Evolutionary conservation across 2,113 vertebrate species (phyloP).

Genomic region (Strigops habroptila): DNA sequence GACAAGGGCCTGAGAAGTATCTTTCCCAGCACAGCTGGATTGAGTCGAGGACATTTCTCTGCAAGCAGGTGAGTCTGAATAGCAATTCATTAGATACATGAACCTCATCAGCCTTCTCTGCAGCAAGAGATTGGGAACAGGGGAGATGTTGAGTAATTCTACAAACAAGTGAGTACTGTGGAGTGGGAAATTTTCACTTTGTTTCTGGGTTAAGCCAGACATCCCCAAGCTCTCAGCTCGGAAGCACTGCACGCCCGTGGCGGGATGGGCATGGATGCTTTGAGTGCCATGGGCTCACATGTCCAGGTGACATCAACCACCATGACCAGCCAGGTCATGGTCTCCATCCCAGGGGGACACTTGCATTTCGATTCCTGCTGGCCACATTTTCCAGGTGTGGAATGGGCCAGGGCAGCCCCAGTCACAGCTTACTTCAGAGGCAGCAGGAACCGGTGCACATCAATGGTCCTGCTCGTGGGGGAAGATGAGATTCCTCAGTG

Average conservation of each 20-base stretch:
- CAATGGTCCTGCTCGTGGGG: rapidly evolving
- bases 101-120: not conserved
- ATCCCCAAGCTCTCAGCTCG: not conserved
- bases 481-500: not conserved
- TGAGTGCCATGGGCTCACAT: not conserved
- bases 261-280: rapidly evolving
- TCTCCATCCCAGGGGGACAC: too few relatives aligned
- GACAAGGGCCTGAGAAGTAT: not conserved
- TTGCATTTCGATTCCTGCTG: not conserved
- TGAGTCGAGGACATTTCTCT: not conserved
- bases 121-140: not conserved
- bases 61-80: not conserved
- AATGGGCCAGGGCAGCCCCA: not conserved
- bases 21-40: not conserved
- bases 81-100: not conserved
- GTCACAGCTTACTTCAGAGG: rapidly evolving
- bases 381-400: not conserved
- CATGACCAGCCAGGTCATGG: not conserved
- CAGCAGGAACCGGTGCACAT: not conserved
- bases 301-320: not conserved
- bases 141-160: not conserved
- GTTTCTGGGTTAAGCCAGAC: not conserved
- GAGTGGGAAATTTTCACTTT: not conserved
- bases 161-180: not conserved
- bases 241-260: not conserved